Conservation (phyloP, 2,113 vertebrate species). For the Symphodus melops region DNA sequence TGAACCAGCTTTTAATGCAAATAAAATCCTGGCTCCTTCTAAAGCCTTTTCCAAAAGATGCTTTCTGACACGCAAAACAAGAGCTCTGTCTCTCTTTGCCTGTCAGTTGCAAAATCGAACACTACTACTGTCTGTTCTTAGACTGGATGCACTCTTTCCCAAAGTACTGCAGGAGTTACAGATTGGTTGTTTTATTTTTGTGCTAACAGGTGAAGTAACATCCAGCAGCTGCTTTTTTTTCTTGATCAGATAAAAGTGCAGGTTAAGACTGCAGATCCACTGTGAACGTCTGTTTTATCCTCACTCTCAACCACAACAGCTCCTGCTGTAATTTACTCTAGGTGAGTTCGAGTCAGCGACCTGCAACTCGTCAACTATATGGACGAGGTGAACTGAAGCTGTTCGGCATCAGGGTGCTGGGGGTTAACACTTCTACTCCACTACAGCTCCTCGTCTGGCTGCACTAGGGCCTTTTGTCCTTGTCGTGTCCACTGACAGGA, state of each 20-base stretch:
- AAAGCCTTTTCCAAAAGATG: too few relatives aligned
- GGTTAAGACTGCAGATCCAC: not conserved
- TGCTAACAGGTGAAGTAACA: not conserved
- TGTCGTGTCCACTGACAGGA: constrained; percentile 60
- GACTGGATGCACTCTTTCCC: too few relatives aligned
- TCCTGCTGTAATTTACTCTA: constrained; percentile 19
- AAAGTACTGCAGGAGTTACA: too few relatives aligned
- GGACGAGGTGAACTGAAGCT: constrained; percentile 37
- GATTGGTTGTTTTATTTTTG: not conserved
- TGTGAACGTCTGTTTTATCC: not conserved
- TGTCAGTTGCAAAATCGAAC: too few relatives aligned
- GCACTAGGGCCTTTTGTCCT: constrained; percentile 63
- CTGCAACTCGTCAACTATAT: constrained; percentile 13
- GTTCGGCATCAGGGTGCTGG: constrained; percentile 13
- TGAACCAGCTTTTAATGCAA: too few relatives aligned
- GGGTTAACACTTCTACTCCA: constrained; percentile 54
- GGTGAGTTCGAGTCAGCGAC: constrained; percentile 37
- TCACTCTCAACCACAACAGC: not conserved
- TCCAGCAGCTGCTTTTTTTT: not conserved
- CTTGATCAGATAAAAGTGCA: not conserved
- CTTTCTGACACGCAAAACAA: too few relatives aligned
- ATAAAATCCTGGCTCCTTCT: too few relatives aligned
- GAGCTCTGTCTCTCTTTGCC: too few relatives aligned
- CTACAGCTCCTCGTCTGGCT: constrained; percentile 53
- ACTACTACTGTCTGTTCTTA: too few relatives aligned